These are phyloP conservation scores for Sphenodon punctatus DNA, from an alignment of 2,797 vertebrate species.

Conservation along the genomic window DNA sequence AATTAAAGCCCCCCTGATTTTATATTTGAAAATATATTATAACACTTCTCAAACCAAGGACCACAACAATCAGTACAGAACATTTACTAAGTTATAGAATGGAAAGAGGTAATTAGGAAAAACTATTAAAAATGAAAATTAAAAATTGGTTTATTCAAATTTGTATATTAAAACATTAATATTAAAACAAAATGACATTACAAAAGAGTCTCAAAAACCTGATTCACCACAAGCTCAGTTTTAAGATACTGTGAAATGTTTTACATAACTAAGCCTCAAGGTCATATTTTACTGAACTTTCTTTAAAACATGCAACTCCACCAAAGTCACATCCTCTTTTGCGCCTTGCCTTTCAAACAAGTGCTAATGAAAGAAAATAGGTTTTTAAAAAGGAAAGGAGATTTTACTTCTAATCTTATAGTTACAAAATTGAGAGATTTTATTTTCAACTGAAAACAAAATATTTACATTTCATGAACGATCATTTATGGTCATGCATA, in stretches of 20 bases:
- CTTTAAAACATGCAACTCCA: background rate
- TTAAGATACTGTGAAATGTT: background rate
- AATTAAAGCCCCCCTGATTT: background rate
- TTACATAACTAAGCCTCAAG: background rate
- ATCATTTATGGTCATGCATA: background rate
- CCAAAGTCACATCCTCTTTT: background rate
- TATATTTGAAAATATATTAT: background rate
- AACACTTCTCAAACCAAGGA: background rate
- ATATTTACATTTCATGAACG: background rate
- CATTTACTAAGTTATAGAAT: too few relatives aligned
- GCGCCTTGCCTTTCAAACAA: background rate
- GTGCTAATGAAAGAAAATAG: background rate
- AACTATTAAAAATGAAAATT: background rate
- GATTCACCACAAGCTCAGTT: background rate
- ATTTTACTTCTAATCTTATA: background rate
- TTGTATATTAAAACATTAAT: background rate
- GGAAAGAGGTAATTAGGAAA: too few relatives aligned
- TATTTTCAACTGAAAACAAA: background rate
- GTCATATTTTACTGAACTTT: background rate
- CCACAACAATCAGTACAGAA: background rate
- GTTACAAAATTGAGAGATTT: background rate
- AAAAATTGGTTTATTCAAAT: background rate
- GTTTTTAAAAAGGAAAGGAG: background rate
- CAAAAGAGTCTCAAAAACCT: background rate
- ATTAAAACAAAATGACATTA: background rate